Evolutionary conservation across 2,888 invertebrate species (phyloP).

Genomic region (Thymelicus acteon): DNA sequence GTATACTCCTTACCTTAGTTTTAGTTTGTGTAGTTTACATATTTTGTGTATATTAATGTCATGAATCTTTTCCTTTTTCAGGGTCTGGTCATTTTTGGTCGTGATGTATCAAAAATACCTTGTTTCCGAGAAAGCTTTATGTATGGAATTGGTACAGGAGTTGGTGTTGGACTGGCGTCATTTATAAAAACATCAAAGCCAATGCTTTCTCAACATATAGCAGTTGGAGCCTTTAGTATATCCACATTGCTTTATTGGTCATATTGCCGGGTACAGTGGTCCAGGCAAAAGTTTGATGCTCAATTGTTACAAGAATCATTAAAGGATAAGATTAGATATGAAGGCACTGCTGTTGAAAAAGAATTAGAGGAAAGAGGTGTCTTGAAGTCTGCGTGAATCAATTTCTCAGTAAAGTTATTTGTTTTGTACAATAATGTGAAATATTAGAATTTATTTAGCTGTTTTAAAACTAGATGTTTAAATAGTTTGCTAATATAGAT

Average conservation of each 20-base stretch:
- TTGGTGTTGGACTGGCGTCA: conserved; percentile 87
- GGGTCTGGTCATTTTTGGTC: conserved; percentile 87
- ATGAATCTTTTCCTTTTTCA: conserved; percentile 55
- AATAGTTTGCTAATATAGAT: no score
- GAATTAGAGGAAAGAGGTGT: conserved; percentile 74
- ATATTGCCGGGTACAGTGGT: conserved; percentile 88
- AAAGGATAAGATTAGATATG: conserved; percentile 84
- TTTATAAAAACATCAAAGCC: conserved; percentile 91
- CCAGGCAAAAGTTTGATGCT: conserved; percentile 87
- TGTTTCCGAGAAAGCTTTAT: conserved; percentile 92
- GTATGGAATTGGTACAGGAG: conserved; percentile 89
- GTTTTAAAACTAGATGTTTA: background rate
- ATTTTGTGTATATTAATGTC: no score
- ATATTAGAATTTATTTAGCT: conserved; percentile 1
- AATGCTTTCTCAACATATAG: conserved; percentile 86
- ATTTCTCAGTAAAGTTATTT: background rate
- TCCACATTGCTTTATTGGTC: conserved; percentile 89
- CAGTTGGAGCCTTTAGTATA: conserved; percentile 86
- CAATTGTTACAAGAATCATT: conserved; percentile 86
- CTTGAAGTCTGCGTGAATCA: conserved; percentile 60
- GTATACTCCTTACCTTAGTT: no score
- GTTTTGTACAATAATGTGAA: background rate
- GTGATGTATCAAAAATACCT: conserved; percentile 90
- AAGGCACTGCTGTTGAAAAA: conserved; percentile 86
- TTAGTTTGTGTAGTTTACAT: no score